Evolutionary conservation across 2,797 vertebrate species (phyloP).

Genomic region (Heliangelus exortis): DNA sequence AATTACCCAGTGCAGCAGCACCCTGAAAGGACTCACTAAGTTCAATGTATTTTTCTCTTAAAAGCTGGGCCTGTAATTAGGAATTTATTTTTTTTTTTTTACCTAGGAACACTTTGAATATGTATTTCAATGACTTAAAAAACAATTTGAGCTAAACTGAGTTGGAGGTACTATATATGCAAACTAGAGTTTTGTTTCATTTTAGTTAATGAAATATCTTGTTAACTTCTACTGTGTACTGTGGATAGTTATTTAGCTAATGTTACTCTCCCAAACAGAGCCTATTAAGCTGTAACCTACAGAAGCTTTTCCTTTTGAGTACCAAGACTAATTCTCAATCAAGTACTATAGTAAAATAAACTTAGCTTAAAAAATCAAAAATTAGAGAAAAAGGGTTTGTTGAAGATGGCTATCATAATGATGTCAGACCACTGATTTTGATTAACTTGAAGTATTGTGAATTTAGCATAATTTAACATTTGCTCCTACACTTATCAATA

Average conservation of each 20-base stretch:
- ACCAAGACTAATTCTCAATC: neutral
- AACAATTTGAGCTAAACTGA: neutral
- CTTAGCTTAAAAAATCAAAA: neutral
- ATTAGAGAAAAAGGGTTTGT: neutral
- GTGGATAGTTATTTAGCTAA: neutral
- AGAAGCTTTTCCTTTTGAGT: neutral
- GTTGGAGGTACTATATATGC: neutral
- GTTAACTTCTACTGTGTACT: neutral
- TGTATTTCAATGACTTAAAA: neutral
- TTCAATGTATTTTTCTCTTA: neutral
- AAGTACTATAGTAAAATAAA: neutral
- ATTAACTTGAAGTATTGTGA: neutral
- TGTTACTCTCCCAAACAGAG: neutral
- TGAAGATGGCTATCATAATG: neutral
- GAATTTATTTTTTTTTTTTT: neutral
- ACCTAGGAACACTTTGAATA: neutral
- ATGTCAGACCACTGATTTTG: neutral
- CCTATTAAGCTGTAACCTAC: neutral
- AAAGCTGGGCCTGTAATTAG: neutral
- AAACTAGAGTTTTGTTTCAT: neutral
- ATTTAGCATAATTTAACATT: neutral
- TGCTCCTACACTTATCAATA: neutral
- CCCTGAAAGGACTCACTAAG: neutral
- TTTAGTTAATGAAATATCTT: neutral
- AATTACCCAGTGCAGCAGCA: neutral